phyloP scores from a whole-genome alignment of 2,113 vertebrate species.

The Gallinago undulata region DNA sequence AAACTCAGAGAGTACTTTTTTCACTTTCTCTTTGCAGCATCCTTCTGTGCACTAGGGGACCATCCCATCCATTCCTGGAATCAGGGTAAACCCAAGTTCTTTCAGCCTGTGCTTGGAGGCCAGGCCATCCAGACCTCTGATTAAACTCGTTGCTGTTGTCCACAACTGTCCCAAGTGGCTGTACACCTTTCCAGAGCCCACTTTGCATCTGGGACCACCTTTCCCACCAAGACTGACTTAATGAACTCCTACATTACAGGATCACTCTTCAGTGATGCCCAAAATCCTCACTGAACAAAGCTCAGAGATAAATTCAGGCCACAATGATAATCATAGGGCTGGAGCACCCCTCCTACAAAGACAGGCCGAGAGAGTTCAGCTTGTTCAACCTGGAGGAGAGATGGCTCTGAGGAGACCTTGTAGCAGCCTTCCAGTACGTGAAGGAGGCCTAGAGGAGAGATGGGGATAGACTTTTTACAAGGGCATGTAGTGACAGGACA shows the following conservation, averaged over 20 bases:
- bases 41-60: background rate
- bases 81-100: background rate
- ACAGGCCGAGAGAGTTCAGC: background rate
- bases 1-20: conserved; percentile 1
- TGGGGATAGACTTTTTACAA: background rate
- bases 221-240: background rate
- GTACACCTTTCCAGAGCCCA: background rate
- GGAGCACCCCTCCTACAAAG: background rate
- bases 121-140: background rate
- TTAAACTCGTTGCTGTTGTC: background rate
- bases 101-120: background rate
- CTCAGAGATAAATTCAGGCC: background rate
- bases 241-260: background rate
- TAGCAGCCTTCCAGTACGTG: background rate
- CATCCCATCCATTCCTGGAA: background rate
- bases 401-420: background rate
- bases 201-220: background rate
- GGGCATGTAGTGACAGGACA: background rate
- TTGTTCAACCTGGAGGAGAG: background rate
- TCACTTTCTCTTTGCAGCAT: background rate
- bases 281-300: background rate
- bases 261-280: background rate
- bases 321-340: background rate
- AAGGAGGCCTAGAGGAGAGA: background rate
- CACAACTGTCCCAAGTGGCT: background rate